Evolutionary conservation across 1,140 invertebrate species (phyloP), one percentile per base, ranked within the genome.

Genomic region (Apis laboriosa): DNA sequence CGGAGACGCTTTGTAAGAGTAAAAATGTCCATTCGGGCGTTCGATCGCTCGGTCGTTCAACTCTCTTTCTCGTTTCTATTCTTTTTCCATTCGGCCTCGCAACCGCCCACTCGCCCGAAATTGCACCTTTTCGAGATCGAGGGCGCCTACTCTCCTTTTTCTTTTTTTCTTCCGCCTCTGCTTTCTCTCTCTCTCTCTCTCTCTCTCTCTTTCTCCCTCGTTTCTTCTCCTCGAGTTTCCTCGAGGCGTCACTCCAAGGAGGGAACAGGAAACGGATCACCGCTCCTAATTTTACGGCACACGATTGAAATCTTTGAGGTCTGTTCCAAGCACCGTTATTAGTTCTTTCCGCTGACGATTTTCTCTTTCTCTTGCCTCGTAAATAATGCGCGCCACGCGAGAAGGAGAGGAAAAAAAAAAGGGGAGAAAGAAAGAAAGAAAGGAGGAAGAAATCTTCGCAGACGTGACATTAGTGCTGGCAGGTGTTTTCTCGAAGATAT

Each of bases 81-180:
- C 60, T 55, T 84, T 58, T 61, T 79, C 71, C 9, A 24, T 24
- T 61, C 85, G 86, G 61, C 73, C n/a, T 58, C 79, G 21, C 80
- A n/a, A 56, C 68, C 87, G 87, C 87, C 87, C 83, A 88, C 86
- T 77, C 87, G 56, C 51, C 87, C 86, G 75, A 88, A 88, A 88
- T 88, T 88, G 78, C 86, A 87, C 64, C 85, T 88, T 43, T 43
- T 76, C 51, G 74, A 84, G 60, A 80, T 81, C 79, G 74, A 76
- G 83, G 77, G 78, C 86, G 77, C 87, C 88, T 86, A 88, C 88
- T 91, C 87, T 84, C 34, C 86, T 77, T 85, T 74, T 84, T 80
- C 24, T 24, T 89, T 78, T 83, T 84, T 58, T 79, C 80, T 78
- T 72, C 8, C 12, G 5, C 1, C 55, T 55, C 12, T 19, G 64